phyloP scores from a whole-genome alignment of 2,888 invertebrate species.

The Tridacna gigas region DNA sequence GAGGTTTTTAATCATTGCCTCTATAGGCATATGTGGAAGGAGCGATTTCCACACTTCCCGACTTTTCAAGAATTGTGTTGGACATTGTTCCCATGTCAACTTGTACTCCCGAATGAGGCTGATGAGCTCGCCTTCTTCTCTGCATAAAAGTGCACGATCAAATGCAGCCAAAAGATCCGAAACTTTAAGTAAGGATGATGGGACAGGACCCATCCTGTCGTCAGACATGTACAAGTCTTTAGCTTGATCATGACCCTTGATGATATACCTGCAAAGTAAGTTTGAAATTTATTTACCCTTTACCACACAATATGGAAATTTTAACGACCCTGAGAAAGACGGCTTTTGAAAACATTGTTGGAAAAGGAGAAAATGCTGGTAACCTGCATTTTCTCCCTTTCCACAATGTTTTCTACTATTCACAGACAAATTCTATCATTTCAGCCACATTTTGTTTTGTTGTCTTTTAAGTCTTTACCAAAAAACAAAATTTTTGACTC shows the following conservation, averaged over 20 bases:
- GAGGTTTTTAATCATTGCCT: conserved; percentile 84
- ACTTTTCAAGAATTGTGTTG: conserved; percentile 88
- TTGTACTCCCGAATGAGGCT: conserved; percentile 84
- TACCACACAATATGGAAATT: too few relatives aligned
- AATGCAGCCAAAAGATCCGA: conserved; percentile 74
- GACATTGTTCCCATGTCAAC: conserved; percentile 89
- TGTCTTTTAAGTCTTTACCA: too few relatives aligned
- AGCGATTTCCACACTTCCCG: conserved; percentile 87
- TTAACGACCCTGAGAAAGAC: too few relatives aligned
- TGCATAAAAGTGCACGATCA: conserved; percentile 70
- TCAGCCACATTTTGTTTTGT: too few relatives aligned
- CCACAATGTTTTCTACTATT: too few relatives aligned
- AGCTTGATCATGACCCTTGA: conserved; percentile 75
- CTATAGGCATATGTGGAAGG: conserved; percentile 84
- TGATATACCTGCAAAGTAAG: conserved; percentile 63
- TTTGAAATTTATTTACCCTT: too few relatives aligned
- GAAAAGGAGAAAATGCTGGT: too few relatives aligned
- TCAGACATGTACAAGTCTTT: conserved; percentile 64
- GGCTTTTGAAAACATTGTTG: too few relatives aligned
- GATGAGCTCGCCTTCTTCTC: conserved; percentile 65
- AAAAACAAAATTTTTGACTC: too few relatives aligned
- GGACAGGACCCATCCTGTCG: neutral
- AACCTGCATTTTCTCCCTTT: too few relatives aligned
- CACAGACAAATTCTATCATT: too few relatives aligned
- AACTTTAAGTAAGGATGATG: conserved; percentile 46